These are phyloP conservation scores for Trichopoda pennipes DNA, from an alignment of 2,888 invertebrate genomes.

Conservation along the genomic window DNA sequence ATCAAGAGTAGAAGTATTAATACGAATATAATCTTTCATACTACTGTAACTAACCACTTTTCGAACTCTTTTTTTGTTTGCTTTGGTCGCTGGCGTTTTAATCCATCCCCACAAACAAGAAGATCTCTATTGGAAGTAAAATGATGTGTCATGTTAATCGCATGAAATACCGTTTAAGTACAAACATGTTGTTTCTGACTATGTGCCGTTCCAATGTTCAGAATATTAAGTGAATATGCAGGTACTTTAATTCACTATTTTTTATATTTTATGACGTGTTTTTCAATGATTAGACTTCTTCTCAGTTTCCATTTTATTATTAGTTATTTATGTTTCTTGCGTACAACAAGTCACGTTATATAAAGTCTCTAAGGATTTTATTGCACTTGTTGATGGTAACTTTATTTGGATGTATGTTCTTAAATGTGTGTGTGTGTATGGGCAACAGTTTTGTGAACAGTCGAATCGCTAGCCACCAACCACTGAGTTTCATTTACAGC, in stretches of 20 bases:
- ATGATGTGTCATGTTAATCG: constrained; percentile 65
- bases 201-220: constrained; percentile 1
- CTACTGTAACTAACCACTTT: not conserved
- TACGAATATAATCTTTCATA: constrained; percentile 19
- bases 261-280: constrained; percentile 35
- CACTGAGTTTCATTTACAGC: constrained; percentile 29
- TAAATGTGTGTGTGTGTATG: not conserved
- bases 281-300: constrained; percentile 40
- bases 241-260: constrained; percentile 30
- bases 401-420: constrained; percentile 28
- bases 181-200: constrained; percentile 12
- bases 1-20: constrained; percentile 28
- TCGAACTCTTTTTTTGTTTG: constrained; percentile 15
- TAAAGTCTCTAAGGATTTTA: constrained; percentile 31
- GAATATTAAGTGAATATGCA: not conserved
- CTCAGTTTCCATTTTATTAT: constrained; percentile 7
- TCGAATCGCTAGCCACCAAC: constrained; percentile 45
- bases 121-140: constrained; percentile 64
- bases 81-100: constrained; percentile 18
- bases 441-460: constrained; percentile 7
- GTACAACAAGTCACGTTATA: constrained; percentile 59
- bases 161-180: constrained; percentile 63
- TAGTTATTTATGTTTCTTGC: constrained; percentile 19
- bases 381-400: constrained; percentile 47
- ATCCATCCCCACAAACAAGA: constrained; percentile 24